Evolutionary conservation across 2,888 invertebrate species (phyloP), one percentile per base, ranked within the genome.

Genomic region (Syrista parreyssii): DNA sequence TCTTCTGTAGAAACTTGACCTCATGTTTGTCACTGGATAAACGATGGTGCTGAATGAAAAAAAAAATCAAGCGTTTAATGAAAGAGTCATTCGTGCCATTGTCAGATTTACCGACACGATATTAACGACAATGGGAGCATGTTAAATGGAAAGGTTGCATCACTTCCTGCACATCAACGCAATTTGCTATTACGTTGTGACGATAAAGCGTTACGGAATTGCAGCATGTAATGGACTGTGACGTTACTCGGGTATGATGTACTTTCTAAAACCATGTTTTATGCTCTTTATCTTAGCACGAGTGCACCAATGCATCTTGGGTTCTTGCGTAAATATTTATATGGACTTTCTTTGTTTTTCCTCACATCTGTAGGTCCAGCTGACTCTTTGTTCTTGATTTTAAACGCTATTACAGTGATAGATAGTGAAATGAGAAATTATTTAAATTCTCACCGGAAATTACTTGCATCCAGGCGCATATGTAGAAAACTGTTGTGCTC

Each of bases 391-490:
- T 55, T 55, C 23, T 55, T 9, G 55, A 55, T 23, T 9, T 55
- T 9, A 55, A 23, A 23, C 12, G 32, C 6, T 71, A 9, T 33
- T 71, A 71, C 71, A 12, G 71, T 74, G 55, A 75, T 76, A 73
- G 77, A 81, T 74, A 78, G 73, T 32, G 75, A 81, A 78, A 71
- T n/a, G 71, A 4, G 12, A 30, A 55, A 75, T 34, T 68, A 23
- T n/a, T 68, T 9, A 68, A n/a, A 55, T 76, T 76, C 94, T 95
- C 92, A 99, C 99, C 98, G 89, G 98, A 98, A 84, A 98, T 93
- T n/a, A 98, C 93, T 92, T 99, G 99, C 93, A 99, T 94, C 97
- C 98, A 98, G 74, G 97, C 98, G 89, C 98, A 98, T 81, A 98
- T 94, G 89, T 97, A 96, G 92, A 97, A 98, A 75, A 98, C 98